Base-by-base conservation (phyloP, 23 tunicate species). In the Trididemnum nubilum region DNA sequence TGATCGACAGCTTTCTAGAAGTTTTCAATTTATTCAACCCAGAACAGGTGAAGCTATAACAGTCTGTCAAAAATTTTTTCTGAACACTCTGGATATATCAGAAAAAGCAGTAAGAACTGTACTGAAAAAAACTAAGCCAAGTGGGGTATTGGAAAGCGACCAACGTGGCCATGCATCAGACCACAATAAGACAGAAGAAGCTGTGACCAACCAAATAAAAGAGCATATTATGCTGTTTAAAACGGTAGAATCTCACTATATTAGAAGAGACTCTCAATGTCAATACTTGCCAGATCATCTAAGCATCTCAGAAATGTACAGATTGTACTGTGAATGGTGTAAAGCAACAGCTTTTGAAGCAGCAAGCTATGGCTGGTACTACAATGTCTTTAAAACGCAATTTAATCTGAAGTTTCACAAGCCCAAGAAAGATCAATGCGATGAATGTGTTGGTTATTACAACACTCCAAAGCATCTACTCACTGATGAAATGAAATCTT, bases 191-290 rank as follows among this genome's bases (percentile, higher is more conserved):
- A 21, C 67, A 21, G 29, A 24, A 21, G 67, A 61, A 61, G 67
- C 26, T 21, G 29, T 21, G 67, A 61, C 26, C 67, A 61, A 61
- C 29, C 26, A 22, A 21, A 61, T 22, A 61, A 24, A 21, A 61
- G 26, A 61, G 26, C 67, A 21, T 61, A 61, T 61, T 61, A 21
- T 61, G 67, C 67, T 61, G 67, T 61, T 61, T 61, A 61, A 61
- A 22, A 61, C 26, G 26, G 67, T 61, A 21, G 67, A 61, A 24
- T 61, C 29, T 22, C 67, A 61, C 29, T 61, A 61, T 24, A 61
- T 61, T 26, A 61, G 67, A 61, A 61, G n/a, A 61, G 67, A 61
- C 67, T 61, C 67, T 21, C 26, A 61, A 61, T 61, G 67, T 61
- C 28, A 61, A 24, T 61, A 61, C 67, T 24, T 61, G 26, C 29